These are phyloP conservation scores for Temnothorax unifasciatus DNA, from an alignment of 2,888 invertebrate species.

Conservation along the genomic window DNA sequence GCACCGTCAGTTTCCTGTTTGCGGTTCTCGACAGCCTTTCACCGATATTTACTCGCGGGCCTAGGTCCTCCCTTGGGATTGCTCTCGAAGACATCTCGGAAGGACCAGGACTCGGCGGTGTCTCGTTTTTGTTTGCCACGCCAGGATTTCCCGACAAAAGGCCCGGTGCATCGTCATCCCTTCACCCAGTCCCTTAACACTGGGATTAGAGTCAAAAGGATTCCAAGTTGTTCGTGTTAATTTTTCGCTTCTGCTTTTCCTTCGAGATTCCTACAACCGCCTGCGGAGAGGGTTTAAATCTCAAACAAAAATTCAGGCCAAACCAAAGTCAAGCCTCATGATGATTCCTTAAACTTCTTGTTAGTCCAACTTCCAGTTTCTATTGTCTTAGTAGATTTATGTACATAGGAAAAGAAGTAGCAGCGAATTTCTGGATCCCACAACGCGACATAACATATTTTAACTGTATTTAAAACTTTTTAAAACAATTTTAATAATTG, in stretches of 20 bases:
- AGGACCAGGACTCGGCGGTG: slow-evolving; percentile 69
- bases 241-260: slow-evolving; percentile 65
- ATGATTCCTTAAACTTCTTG: slow-evolving; percentile 9
- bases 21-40: slow-evolving; percentile 69
- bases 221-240: slow-evolving; percentile 71
- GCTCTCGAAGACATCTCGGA: slow-evolving; percentile 70
- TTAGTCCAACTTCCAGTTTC: not conserved
- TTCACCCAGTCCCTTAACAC: not conserved
- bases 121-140: slow-evolving; percentile 77
- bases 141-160: slow-evolving; percentile 76
- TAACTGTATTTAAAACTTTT: not conserved
- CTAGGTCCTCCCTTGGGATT: slow-evolving; percentile 51
- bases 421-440: not conserved
- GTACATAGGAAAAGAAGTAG: not conserved
- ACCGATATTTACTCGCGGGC: slow-evolving; percentile 72
- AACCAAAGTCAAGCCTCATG: slow-evolving; percentile 44
- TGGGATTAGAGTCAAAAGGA: slow-evolving; percentile 67
- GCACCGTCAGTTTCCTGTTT: slow-evolving; percentile 66
- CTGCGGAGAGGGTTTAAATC: slow-evolving; percentile 24
- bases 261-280: slow-evolving; percentile 7
- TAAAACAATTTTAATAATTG: not conserved
- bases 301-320: slow-evolving; percentile 54
- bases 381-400: not conserved
- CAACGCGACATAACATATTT: not conserved
- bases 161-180: slow-evolving; percentile 52